Evolutionary conservation across 2,888 invertebrate species (phyloP).

Genomic region (Beris morrisii): DNA sequence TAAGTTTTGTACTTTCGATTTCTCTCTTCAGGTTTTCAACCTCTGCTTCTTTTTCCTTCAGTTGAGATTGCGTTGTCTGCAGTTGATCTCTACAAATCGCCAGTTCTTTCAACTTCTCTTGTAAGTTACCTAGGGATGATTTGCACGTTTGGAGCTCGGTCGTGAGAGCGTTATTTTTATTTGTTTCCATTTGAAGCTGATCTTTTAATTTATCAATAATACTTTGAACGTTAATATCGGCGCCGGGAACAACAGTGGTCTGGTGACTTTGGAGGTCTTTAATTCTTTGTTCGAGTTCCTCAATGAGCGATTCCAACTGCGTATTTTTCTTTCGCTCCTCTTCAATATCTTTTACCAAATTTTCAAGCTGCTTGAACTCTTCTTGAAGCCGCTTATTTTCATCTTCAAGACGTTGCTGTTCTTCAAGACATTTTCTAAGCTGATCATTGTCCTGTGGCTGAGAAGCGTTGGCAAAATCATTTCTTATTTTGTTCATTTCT

Average conservation of each 20-base stretch:
- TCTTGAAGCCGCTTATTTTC: slow-evolving; percentile 20
- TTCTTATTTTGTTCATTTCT: slow-evolving; percentile 1
- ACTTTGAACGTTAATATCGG: neutral
- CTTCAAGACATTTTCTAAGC: neutral
- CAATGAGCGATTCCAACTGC: slow-evolving; percentile 33
- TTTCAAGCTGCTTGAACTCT: slow-evolving; percentile 19
- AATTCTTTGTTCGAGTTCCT: slow-evolving; percentile 35
- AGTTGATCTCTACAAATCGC: no score
- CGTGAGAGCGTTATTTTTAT: slow-evolving; percentile 26
- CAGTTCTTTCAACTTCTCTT: slow-evolving; percentile 3
- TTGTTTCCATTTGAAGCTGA: slow-evolving; percentile 27
- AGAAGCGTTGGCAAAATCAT: neutral
- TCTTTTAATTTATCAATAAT: slow-evolving; percentile 27
- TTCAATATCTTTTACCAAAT: slow-evolving; percentile 43
- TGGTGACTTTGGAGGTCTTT: slow-evolving; percentile 9
- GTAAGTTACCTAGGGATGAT: neutral
- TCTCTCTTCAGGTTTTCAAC: neutral
- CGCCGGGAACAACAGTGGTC: neutral
- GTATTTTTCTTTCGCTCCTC: slow-evolving; percentile 43
- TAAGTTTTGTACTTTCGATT: neutral
- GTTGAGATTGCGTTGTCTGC: neutral
- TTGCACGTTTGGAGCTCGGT: slow-evolving; percentile 5
- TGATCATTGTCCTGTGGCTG: neutral
- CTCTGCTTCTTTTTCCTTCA: slow-evolving; percentile 11
- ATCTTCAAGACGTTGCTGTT: slow-evolving; percentile 4